Conservation (phyloP, 2,888 invertebrate species). For the Thymelicus sylvestris region DNA sequence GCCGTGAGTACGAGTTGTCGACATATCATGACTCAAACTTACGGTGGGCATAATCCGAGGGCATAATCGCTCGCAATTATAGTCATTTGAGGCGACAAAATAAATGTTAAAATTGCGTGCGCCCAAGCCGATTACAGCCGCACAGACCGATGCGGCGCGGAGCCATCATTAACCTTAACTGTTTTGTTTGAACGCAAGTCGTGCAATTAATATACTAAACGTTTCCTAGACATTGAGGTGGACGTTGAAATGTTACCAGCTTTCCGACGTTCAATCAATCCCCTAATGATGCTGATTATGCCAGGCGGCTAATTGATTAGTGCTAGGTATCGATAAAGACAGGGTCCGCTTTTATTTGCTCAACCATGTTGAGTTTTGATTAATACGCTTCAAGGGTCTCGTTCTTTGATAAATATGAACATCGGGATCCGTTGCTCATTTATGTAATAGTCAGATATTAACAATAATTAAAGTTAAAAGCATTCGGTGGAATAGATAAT, state of each 20-base stretch:
- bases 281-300: conserved; percentile 58
- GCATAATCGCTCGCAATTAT: conserved; percentile 35
- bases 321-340: conserved; percentile 46
- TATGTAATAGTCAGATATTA: background rate
- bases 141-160: conserved; percentile 25
- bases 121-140: conserved; percentile 22
- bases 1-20: conserved; percentile 23
- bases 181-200: conserved; percentile 37
- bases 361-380: conserved; percentile 25
- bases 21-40: conserved; percentile 34
- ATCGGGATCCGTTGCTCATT: background rate
- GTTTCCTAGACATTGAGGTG: conserved; percentile 59
- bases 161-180: conserved; percentile 36
- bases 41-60: conserved; percentile 21
- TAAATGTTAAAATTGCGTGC: conserved; percentile 37
- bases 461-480: too few species aligned
- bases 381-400: conserved; percentile 20
- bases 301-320: conserved; percentile 54
- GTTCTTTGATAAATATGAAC: conserved; percentile 18
- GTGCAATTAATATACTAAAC: conserved; percentile 53
- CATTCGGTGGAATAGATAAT: too few species aligned
- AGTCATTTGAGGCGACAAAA: conserved; percentile 37
- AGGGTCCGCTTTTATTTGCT: conserved; percentile 33
- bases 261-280: conserved; percentile 66
- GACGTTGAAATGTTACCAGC: conserved; percentile 54